These are phyloP conservation scores for Dicranocentrus wangi DNA, from an alignment of 2,888 invertebrate genomes.

Conservation along the genomic window DNA sequence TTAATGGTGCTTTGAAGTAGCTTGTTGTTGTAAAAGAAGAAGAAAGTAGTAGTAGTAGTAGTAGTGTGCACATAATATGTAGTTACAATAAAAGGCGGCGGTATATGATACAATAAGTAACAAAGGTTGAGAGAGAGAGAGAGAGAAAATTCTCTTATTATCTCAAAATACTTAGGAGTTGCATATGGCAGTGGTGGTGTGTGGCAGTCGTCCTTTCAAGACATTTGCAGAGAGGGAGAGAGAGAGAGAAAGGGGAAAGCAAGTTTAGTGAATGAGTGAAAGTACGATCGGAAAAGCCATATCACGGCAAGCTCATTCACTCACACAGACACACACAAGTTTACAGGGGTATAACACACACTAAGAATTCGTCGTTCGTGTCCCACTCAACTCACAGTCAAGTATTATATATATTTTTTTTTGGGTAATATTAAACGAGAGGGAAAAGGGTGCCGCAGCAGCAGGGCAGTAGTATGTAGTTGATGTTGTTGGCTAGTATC, in stretches of 20 bases:
- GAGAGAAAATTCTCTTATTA: constrained; percentile 30
- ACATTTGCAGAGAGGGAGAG: not conserved
- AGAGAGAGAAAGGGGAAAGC: constrained; percentile 30
- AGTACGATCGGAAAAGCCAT: constrained; percentile 30
- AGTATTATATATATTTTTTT: constrained; percentile 31
- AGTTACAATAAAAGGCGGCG: constrained; percentile 33
- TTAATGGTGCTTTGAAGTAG: constrained; percentile 48
- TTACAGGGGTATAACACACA: no score
- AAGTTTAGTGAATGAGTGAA: constrained; percentile 49
- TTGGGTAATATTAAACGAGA: constrained; percentile 27
- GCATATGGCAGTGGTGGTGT: no score
- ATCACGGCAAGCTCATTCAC: constrained; percentile 31
- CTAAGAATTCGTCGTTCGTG: constrained; percentile 5
- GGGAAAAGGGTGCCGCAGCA: constrained; percentile 12
- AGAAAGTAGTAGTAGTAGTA: no score
- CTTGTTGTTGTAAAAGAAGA: constrained; percentile 30
- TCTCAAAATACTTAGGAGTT: no score
- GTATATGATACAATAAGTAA: constrained; percentile 28
- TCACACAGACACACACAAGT: constrained; percentile 1
- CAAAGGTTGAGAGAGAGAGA: constrained; percentile 48
- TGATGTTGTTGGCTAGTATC: constrained; percentile 22
- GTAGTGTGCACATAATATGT: constrained; percentile 15
- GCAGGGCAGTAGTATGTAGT: constrained; percentile 7
- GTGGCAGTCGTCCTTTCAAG: not conserved
- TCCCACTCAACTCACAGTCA: constrained; percentile 29